Evolutionary conservation across 2,113 vertebrate genomes (phyloP), one percentile per base, ranked within the genome.

Genomic region (Hippocampus barbouri): DNA sequence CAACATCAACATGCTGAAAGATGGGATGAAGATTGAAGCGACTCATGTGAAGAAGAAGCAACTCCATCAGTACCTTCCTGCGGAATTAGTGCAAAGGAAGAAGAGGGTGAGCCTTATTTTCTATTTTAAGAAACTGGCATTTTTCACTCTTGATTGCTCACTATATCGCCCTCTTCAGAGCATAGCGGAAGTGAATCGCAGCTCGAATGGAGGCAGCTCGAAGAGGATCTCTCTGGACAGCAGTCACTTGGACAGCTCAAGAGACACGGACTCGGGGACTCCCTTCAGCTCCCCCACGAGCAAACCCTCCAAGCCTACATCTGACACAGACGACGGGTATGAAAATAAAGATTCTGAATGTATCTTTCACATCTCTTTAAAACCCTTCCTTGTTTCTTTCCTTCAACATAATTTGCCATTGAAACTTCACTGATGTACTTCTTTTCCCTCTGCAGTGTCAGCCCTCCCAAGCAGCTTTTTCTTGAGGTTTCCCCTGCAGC

Each of bases 21-120:
- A 97, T 1, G 97, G 94, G 8, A 99, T 99, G 97, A 98, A 94
- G 89, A 96, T 99, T 18, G 96, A 99, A 91, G 96, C 95, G 2
- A 95, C 94, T 18, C 95, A 99, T 8, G 95, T 99, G 70, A 98
- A 94, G 83, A 98, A 94, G 86, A 98, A 96, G 62, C 96, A 98
- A 57, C 94, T 99, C 45, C 93, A 95, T 84, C 93, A 96, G 75
- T 99, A 98, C 82, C 92, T 99, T 78, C 97, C 97, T 25, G 89
- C 93, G 77, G 96, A 96, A 77, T 85, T 93, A 25, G 92, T 99
- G 56, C 96, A 98, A 86, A 98, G 93, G 80, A 98, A 93, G 79
- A 98, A 97, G 85, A 96, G 96, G 93, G 97, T 98, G 83, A 69
- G 85, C 97, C 83, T 49, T 5, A 14, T 18, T 49, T 5, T 49